phyloP scores from a whole-genome alignment of 1,140 invertebrate species.

The Marisa cornuarietis region DNA sequence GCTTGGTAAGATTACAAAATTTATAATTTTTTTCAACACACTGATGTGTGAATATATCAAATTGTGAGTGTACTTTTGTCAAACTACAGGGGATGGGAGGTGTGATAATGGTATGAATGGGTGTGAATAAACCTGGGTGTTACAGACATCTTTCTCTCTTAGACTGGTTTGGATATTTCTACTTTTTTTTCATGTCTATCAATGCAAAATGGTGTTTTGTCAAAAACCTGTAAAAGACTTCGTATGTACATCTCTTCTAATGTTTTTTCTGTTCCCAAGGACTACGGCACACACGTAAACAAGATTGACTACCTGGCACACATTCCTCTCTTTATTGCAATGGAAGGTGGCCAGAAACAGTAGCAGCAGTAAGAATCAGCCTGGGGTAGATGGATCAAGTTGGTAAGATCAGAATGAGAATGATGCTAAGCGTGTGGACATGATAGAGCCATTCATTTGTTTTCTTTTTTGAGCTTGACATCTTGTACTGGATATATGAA shows the following conservation, averaged over 20 bases:
- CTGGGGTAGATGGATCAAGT: not conserved
- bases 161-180: not conserved
- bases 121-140: too few species aligned
- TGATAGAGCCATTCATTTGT: too few species aligned
- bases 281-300: conserved; percentile 35
- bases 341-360: not conserved
- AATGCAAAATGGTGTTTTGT: not conserved
- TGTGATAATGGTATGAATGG: too few species aligned
- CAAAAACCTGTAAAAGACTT: not conserved
- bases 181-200: not conserved
- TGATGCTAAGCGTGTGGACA: too few species aligned
- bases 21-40: too few species aligned
- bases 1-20: conserved; percentile 33
- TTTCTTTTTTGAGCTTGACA: too few species aligned
- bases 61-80: too few species aligned
- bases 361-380: not conserved
- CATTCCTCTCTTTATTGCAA: conserved; percentile 44
- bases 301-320: conserved; percentile 53
- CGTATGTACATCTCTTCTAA: not conserved
- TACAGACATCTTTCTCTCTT: too few species aligned
- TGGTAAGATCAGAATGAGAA: too few species aligned
- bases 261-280: conserved; percentile 38
- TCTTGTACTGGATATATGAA: too few species aligned
- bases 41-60: too few species aligned
- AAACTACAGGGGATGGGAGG: too few species aligned